Conservation (phyloP, 2,113 vertebrate species). For the Salvelinus fontinalis region DNA sequence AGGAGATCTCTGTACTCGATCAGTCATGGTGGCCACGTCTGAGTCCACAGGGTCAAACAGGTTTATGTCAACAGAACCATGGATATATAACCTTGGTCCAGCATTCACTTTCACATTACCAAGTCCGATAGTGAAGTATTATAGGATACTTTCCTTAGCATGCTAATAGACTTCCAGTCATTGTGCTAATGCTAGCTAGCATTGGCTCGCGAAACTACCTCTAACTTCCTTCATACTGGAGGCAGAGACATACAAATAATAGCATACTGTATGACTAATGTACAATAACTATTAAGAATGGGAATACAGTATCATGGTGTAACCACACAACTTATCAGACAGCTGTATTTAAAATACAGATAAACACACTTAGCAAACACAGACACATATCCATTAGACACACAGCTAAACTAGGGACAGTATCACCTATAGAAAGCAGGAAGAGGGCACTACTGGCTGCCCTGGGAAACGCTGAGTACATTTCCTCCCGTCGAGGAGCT, state of each 20-base stretch:
- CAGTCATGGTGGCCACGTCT: neutral
- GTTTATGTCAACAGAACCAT: neutral
- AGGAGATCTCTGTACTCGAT: slow-evolving; percentile 23
- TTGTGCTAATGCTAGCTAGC: no score
- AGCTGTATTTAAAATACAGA: neutral
- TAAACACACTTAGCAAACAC: neutral
- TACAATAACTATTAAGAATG: no score
- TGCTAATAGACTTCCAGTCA: no score
- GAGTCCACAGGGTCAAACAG: neutral
- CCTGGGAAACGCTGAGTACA: neutral
- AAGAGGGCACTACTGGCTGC: neutral
- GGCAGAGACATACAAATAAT: no score
- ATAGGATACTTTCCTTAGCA: no score
- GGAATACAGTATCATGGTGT: neutral
- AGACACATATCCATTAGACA: neutral
- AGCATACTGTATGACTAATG: no score
- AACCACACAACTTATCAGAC: neutral
- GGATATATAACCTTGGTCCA: neutral
- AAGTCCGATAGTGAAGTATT: no score
- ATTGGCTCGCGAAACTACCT: no score
- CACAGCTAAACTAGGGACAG: neutral
- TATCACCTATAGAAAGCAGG: neutral
- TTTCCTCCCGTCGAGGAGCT: neutral
- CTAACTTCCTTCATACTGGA: no score
- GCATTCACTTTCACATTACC: no score